Evolutionary conservation across 2,797 vertebrate genomes (phyloP), one percentile per base, ranked within the genome.

Genomic region (Brachyalestes nurse): DNA sequence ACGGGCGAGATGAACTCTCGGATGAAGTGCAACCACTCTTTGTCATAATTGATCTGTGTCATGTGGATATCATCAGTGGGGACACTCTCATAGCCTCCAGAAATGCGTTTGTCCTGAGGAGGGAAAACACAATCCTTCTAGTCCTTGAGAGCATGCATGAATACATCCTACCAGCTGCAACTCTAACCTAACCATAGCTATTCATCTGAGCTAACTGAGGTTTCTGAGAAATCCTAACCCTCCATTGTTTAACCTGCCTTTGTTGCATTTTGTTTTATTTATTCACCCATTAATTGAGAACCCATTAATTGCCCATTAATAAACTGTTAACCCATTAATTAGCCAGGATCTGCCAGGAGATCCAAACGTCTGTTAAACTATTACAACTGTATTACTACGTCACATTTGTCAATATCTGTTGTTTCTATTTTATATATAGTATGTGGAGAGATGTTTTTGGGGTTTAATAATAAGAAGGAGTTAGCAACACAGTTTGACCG

Each of bases 51-150:
- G 0, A 99, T 94, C 86, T 99, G 98, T 75, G 92, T 97, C 98
- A 99, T 98, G 51, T 99, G 98, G 88, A 99, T 99, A 89, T 99
- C 98, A 79, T 99, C 98, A 0, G 98, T 99, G 0, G 98, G 98
- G 77, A 99, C 98, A 1, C 96, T 99, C 91, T 99, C 98, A 70
- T 99, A 99, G 82, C 98, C 98, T 47, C 98, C 98, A 60, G 96
- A 40, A 87, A 99, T 97, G 49, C 98, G 94, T 83, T 93, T 97
- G 91, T 99, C 98, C 98, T 99, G 89, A 74, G 78, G 82, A 87
- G 62, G 84, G 7, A 38, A 28, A 28, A 34, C 25, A 62, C 16
- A 5, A 4, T 28, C 16, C 19, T 65, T 65, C 12, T 6, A 40
- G 34, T 34, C 34, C 34, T 34, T 34, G 34, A 34, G 34, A 34